These are phyloP conservation scores for Hoplodrina blanda DNA, from an alignment of 2,888 invertebrate genomes.

Conservation along the genomic window DNA sequence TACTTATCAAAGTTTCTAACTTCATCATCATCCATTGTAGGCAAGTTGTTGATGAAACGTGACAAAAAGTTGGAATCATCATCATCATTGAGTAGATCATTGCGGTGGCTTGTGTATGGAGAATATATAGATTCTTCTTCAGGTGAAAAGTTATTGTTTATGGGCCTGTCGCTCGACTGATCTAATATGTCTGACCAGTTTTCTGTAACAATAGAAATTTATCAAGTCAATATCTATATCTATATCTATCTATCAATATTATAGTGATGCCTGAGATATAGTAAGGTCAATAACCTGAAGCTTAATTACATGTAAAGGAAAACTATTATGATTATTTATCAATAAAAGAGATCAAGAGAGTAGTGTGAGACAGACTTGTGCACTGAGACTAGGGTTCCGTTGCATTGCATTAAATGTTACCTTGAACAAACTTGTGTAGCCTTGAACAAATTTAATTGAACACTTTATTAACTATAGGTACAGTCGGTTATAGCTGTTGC, in stretches of 20 bases:
- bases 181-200: slow-evolving; percentile 88
- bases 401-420: too few relatives aligned
- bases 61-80: slow-evolving; percentile 83
- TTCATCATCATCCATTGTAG: slow-evolving; percentile 82
- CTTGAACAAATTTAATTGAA: too few relatives aligned
- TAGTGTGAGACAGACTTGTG: too few relatives aligned
- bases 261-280: background rate
- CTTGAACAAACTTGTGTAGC: too few relatives aligned
- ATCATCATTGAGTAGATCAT: slow-evolving; percentile 78
- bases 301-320: slow-evolving; percentile 5
- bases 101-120: slow-evolving; percentile 78
- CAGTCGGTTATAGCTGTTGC: too few relatives aligned
- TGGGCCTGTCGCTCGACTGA: slow-evolving; percentile 83
- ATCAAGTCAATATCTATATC: too few relatives aligned
- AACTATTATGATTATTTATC: slow-evolving; percentile 12
- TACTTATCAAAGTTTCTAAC: slow-evolving; percentile 80
- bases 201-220: slow-evolving; percentile 74
- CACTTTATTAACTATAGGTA: too few relatives aligned
- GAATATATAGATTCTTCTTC: slow-evolving; percentile 84
- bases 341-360: slow-evolving; percentile 2
- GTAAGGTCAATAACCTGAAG: background rate
- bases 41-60: slow-evolving; percentile 83
- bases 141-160: slow-evolving; percentile 81
- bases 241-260: background rate
- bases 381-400: too few relatives aligned